Evolutionary conservation across 2,888 invertebrate genomes (phyloP).

Genomic region (Muschampia plurimacula): DNA sequence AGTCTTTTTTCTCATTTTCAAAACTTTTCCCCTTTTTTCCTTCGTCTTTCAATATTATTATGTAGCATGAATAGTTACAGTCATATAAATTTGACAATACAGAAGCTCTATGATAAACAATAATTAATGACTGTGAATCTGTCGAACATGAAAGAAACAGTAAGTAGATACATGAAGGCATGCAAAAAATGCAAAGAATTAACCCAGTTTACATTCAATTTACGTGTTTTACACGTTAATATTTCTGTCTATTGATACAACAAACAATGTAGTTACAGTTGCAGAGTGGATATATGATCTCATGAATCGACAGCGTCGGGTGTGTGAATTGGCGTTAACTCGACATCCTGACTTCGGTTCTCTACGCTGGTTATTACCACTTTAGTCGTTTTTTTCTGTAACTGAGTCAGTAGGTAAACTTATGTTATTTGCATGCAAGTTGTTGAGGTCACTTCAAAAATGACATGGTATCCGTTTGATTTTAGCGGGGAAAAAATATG

Average conservation of each 20-base stretch:
- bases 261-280: conserved; percentile 40
- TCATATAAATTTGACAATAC: too few species aligned
- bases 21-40: too few species aligned
- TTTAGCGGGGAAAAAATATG: background rate
- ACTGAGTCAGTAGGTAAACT: conserved; percentile 24
- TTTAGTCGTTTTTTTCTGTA: conserved; percentile 28
- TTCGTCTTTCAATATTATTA: too few species aligned
- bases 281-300: conserved; percentile 55
- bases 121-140: too few species aligned
- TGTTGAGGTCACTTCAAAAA: background rate
- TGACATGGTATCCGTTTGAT: background rate
- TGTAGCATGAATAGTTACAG: too few species aligned
- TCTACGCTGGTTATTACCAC: conserved; percentile 31
- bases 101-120: too few species aligned
- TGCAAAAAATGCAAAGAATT: background rate
- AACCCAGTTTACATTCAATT: conserved; percentile 1
- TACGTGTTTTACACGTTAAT: conserved; percentile 38
- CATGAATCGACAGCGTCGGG: conserved; percentile 59
- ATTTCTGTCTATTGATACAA: conserved; percentile 47
- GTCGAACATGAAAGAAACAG: too few species aligned
- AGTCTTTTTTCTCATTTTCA: too few species aligned
- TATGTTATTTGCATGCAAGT: background rate
- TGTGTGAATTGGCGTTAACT: conserved; percentile 69
- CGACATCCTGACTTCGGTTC: conserved; percentile 56
- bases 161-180: background rate